Evolutionary conservation across 2,797 vertebrate species (phyloP).

Genomic region (Etheostoma nigrum): DNA sequence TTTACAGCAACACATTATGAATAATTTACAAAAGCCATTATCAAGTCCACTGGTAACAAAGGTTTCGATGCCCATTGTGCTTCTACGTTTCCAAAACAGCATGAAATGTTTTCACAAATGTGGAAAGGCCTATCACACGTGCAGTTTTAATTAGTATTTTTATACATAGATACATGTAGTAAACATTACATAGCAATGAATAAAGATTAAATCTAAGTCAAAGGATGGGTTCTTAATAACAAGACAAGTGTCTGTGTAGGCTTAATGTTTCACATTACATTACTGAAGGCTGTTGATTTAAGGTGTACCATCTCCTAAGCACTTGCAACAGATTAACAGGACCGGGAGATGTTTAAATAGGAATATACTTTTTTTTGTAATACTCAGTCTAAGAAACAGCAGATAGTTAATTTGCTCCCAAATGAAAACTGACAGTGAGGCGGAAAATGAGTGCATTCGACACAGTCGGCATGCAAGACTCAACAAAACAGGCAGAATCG

Average conservation of each 20-base stretch:
- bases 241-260: slow-evolving; percentile 59
- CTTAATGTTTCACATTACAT: slow-evolving; percentile 70
- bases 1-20: slow-evolving; percentile 82
- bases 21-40: slow-evolving; percentile 82
- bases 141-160: slow-evolving; percentile 58
- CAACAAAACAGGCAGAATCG: slow-evolving; percentile 57
- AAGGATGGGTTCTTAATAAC: slow-evolving; percentile 61
- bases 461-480: slow-evolving; percentile 49
- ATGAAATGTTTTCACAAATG: slow-evolving; percentile 52
- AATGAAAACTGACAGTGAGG: slow-evolving; percentile 40
- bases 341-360: slow-evolving; percentile 39
- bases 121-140: slow-evolving; percentile 66
- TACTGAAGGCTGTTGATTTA: slow-evolving; percentile 56
- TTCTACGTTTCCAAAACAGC: slow-evolving; percentile 70
- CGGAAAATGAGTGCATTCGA: slow-evolving; percentile 50
- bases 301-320: slow-evolving; percentile 34
- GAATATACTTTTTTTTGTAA: slow-evolving; percentile 40
- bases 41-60: slow-evolving; percentile 79
- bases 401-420: slow-evolving; percentile 53
- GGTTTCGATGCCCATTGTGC: slow-evolving; percentile 70
- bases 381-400: slow-evolving; percentile 58
- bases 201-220: slow-evolving; percentile 66
- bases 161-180: slow-evolving; percentile 77
- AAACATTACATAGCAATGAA: slow-evolving; percentile 84
- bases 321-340: slow-evolving; percentile 33